Percentiles rank a stretch among this genome's conserved stretches.
Evolutionary conservation across 2,888 invertebrate genomes (phyloP).

Genomic region (Endomychus coccineus): DNA sequence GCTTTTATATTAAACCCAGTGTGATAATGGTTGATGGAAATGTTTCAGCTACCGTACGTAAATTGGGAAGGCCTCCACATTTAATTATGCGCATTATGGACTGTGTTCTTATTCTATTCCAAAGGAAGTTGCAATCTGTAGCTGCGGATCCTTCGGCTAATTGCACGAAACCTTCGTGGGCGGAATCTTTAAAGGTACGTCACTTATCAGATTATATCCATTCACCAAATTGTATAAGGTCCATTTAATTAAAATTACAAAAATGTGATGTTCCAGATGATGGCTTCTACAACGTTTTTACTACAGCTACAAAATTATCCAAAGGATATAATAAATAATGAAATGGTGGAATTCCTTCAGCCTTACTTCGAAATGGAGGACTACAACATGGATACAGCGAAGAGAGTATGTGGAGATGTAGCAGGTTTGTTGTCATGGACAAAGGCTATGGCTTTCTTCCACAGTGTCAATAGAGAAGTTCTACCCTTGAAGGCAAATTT

Average conservation of each 20-base stretch:
- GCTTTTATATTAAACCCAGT: background rate
- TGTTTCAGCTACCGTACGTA: conserved; percentile 70
- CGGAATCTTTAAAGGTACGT: conserved; percentile 75
- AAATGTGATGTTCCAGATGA: conserved; percentile 56
- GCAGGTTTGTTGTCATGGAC: conserved; percentile 95
- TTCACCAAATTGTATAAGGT: background rate
- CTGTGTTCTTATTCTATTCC: conserved; percentile 87
- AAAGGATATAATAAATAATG: conserved; percentile 93
- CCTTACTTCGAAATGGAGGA: conserved; percentile 95
- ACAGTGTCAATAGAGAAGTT: conserved; percentile 94
- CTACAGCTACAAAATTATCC: conserved; percentile 90
- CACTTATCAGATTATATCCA: background rate
- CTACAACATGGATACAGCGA: conserved; percentile 94
- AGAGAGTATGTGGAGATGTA: conserved; percentile 93
- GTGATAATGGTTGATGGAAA: no score
- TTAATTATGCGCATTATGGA: conserved; percentile 98
- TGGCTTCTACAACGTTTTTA: conserved; percentile 91
- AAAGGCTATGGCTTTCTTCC: conserved; percentile 92
- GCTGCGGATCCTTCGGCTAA: conserved; percentile 72
- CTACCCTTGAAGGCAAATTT: conserved; percentile 89
- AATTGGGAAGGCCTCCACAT: conserved; percentile 91
- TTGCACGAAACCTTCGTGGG: conserved; percentile 93
- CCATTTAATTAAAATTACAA: background rate
- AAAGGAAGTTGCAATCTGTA: conserved; percentile 76
- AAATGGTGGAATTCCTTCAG: conserved; percentile 87